phyloP scores from a whole-genome alignment of 2,888 invertebrate species.

The Aphelenchoides bicaudatus region DNA sequence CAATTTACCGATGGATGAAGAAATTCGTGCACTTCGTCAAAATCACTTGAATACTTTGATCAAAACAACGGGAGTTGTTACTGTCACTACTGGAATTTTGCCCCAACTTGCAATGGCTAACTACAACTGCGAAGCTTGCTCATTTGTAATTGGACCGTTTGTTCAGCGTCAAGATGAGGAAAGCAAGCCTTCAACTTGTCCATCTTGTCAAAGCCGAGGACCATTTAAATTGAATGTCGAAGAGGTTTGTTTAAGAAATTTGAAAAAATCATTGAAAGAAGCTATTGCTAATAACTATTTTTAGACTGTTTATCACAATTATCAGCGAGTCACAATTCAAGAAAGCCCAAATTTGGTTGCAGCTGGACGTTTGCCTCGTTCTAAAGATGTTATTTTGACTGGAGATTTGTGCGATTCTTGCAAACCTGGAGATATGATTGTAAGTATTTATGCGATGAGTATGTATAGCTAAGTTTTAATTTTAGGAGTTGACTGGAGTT shows the following conservation, averaged over 20 bases:
- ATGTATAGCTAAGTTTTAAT: slow-evolving; percentile 11
- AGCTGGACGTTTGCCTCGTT: slow-evolving; percentile 91
- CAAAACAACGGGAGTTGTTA: slow-evolving; percentile 86
- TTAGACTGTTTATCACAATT: slow-evolving; percentile 94
- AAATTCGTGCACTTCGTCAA: slow-evolving; percentile 79
- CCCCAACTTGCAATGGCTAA: slow-evolving; percentile 92
- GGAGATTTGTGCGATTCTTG: slow-evolving; percentile 93
- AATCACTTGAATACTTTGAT: slow-evolving; percentile 83
- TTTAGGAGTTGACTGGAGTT: slow-evolving; percentile 71
- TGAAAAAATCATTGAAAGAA: not conserved
- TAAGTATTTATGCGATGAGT: slow-evolving; percentile 55
- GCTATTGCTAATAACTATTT: slow-evolving; percentile 27
- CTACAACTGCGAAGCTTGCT: slow-evolving; percentile 94
- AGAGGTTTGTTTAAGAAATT: slow-evolving; percentile 61
- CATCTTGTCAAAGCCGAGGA: slow-evolving; percentile 38
- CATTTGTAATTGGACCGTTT: slow-evolving; percentile 89
- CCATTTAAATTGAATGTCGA: slow-evolving; percentile 87
- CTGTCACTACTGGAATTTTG: slow-evolving; percentile 86
- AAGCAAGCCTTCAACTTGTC: slow-evolving; percentile 91
- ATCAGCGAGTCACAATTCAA: slow-evolving; percentile 93
- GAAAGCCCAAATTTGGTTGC: slow-evolving; percentile 96
- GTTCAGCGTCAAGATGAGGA: slow-evolving; percentile 85
- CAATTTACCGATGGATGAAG: slow-evolving; percentile 87
- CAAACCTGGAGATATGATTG: slow-evolving; percentile 97
- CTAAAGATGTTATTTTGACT: slow-evolving; percentile 89